phyloP scores from a whole-genome alignment of 2,888 invertebrate species.

The Sarcophaga subvicina region DNA sequence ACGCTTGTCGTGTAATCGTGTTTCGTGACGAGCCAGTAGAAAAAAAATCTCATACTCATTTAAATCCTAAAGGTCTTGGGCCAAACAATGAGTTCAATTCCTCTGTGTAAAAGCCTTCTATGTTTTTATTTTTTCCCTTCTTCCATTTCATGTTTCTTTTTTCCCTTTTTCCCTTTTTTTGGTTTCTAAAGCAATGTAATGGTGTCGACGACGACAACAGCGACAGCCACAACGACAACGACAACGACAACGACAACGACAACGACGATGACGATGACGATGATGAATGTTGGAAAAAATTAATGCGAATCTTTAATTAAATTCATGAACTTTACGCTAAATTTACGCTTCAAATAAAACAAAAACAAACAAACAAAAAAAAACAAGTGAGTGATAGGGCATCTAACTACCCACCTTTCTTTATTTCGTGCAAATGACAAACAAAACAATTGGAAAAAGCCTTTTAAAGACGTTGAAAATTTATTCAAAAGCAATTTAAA shows the following conservation, averaged over 20 bases:
- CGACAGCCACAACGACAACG: not conserved
- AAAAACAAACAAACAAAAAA: not conserved
- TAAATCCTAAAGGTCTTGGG: slow-evolving; percentile 53
- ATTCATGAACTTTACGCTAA: slow-evolving; percentile 58
- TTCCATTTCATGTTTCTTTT: too few species aligned
- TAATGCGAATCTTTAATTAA: slow-evolving; percentile 52
- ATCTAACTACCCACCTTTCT: too few species aligned
- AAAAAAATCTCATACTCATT: slow-evolving; percentile 47
- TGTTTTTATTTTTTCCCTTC: not conserved
- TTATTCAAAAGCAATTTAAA: too few species aligned
- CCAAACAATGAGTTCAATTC: slow-evolving; percentile 54
- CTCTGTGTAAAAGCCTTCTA: not conserved
- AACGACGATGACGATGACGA: slow-evolving; percentile 11
- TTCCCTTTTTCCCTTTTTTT: too few species aligned
- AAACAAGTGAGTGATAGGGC: not conserved
- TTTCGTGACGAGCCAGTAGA: not conserved
- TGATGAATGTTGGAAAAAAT: slow-evolving; percentile 44
- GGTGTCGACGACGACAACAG: slow-evolving; percentile 1
- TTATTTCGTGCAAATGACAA: not conserved
- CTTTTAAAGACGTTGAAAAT: too few species aligned
- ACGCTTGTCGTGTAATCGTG: not conserved
- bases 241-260: not conserved
- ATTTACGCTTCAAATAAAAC: slow-evolving; percentile 23
- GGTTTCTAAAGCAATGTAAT: not conserved
- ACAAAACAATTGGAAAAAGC: too few species aligned